These are phyloP conservation scores for Synanceia verrucosa DNA, from an alignment of 2,797 vertebrate species.

Conservation along the genomic window DNA sequence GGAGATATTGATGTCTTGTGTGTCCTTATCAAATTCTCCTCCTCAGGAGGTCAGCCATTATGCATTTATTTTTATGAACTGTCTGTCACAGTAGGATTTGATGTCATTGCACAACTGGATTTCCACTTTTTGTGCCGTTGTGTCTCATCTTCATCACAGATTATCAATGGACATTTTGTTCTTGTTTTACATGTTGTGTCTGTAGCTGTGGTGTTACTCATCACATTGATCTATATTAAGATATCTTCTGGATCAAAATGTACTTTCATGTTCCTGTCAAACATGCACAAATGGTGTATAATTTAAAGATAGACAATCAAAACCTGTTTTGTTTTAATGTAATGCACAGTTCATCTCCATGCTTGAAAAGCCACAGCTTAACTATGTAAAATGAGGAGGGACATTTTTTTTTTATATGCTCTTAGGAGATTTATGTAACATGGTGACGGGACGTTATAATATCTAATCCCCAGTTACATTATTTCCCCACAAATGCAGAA, in stretches of 20 bases:
- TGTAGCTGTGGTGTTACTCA: constrained; percentile 19
- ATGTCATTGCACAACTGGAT: not conserved
- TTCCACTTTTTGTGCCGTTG: no score
- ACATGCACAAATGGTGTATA: not conserved
- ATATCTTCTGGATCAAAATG: constrained; percentile 25
- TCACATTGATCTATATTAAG: constrained; percentile 47
- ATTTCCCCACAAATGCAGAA: not conserved
- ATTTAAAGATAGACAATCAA: not conserved
- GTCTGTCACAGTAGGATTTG: not conserved
- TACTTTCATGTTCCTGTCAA: constrained; percentile 6
- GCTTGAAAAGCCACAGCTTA: not conserved
- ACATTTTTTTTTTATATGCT: not conserved
- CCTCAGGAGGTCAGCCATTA: not conserved
- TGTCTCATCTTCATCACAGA: no score
- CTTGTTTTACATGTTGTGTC: not conserved
- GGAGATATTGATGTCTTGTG: not conserved
- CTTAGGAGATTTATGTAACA: no score
- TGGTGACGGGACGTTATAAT: not conserved
- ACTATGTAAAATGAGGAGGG: not conserved
- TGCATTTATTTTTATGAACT: not conserved
- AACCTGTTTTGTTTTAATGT: not conserved
- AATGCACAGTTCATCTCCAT: not conserved
- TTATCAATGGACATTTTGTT: not conserved
- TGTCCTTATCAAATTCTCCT: not conserved
- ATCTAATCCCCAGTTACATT: not conserved